These are phyloP conservation scores for Thalassophryne amazonica DNA, from an alignment of 2,797 vertebrate species.

Conservation along the genomic window DNA sequence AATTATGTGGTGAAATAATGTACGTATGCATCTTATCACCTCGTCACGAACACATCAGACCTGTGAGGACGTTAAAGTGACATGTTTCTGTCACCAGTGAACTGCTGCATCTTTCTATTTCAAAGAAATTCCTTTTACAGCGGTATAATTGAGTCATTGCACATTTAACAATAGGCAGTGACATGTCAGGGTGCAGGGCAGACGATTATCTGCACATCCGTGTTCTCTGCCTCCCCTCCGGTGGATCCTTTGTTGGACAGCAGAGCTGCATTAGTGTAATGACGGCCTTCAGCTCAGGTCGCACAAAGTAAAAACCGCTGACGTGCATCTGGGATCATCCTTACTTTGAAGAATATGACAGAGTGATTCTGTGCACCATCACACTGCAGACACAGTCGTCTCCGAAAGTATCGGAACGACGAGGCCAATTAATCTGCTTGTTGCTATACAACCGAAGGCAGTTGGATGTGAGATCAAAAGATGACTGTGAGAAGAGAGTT, in stretches of 20 bases:
- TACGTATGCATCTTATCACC: too few relatives aligned
- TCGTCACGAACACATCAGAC: too few relatives aligned
- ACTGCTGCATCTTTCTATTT: too few relatives aligned
- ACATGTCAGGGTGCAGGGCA: slow-evolving; percentile 11
- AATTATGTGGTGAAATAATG: too few relatives aligned
- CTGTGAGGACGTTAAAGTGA: too few relatives aligned
- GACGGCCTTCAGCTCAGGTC: slow-evolving; percentile 55
- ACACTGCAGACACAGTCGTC: slow-evolving; percentile 66
- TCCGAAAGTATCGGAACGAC: too few relatives aligned
- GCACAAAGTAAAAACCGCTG: slow-evolving; percentile 57
- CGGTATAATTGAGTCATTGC: slow-evolving; percentile 29
- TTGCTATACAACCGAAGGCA: too few relatives aligned
- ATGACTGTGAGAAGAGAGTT: too few relatives aligned
- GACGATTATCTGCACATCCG: slow-evolving; percentile 41
- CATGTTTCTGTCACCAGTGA: too few relatives aligned
- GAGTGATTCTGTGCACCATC: slow-evolving; percentile 50
- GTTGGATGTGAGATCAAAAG: slow-evolving; percentile 13
- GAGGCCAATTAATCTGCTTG: too few relatives aligned
- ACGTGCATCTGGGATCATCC: slow-evolving; percentile 57
- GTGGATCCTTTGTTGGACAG: slow-evolving; percentile 44
- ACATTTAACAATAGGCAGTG: slow-evolving; percentile 4
- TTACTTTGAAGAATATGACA: slow-evolving; percentile 41
- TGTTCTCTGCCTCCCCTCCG: slow-evolving; percentile 1
- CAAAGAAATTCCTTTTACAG: too few relatives aligned
- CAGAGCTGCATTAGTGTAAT: slow-evolving; percentile 65